phyloP scores from a whole-genome alignment of 1,140 invertebrate genomes.

The Ceratosolen fusciceps region DNA sequence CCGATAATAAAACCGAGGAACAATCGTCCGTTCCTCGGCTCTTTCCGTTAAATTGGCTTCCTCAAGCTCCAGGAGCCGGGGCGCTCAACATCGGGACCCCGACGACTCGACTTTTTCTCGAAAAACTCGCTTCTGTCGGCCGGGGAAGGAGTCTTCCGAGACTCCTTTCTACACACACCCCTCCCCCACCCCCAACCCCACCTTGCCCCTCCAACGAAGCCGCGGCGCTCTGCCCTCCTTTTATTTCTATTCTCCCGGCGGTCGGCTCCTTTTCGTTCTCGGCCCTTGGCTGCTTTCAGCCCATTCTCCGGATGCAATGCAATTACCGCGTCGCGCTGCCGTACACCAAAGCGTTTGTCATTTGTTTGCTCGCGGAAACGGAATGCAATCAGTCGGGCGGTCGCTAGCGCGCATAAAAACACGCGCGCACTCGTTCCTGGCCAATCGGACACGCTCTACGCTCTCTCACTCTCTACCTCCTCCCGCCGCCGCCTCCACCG shows the following conservation, averaged over 20 bases:
- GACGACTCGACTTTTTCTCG: not conserved
- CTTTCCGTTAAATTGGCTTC: constrained; percentile 17
- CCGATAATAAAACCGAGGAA: constrained; percentile 55
- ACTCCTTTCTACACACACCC: not conserved
- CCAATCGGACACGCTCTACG: constrained; percentile 54
- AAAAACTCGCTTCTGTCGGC: not conserved
- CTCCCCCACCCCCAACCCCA: no score
- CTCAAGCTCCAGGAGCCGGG: not conserved
- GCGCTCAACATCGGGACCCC: not conserved
- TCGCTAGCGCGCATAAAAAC: constrained; percentile 35
- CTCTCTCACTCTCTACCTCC: not conserved
- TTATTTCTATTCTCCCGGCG: constrained; percentile 14
- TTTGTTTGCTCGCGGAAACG: constrained; percentile 59
- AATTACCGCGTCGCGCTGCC: constrained; percentile 22
- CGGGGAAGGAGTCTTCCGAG: not conserved
- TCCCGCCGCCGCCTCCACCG: not conserved
- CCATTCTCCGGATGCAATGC: constrained; percentile 20
- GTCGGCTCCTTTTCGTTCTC: constrained; percentile 15
- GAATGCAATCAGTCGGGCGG: constrained; percentile 56
- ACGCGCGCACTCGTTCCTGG: constrained; percentile 35
- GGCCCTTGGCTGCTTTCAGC: constrained; percentile 11
- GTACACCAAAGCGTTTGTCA: constrained; percentile 55
- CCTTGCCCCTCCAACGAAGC: no score
- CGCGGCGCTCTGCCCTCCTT: not conserved
- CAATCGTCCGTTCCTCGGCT: constrained; percentile 51